A percentile compares a stretch with the other conserved stretches of the same genome.
Conservation (phyloP, 1,140 invertebrate genomes). For the Alviniconcha marisindica region DNA sequence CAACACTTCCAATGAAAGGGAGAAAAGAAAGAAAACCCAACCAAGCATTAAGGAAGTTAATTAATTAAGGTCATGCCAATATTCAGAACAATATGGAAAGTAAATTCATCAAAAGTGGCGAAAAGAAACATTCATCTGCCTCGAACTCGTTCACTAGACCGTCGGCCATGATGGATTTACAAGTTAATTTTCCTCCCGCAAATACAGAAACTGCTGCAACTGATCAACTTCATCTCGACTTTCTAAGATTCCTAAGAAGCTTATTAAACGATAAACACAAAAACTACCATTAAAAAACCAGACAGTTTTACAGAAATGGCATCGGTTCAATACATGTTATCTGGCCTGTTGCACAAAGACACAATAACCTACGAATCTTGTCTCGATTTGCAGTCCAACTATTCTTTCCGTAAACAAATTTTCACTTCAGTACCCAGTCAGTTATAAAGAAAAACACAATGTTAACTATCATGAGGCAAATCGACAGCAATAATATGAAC, state of each 20-base stretch:
- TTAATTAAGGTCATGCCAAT: no score
- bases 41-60: no score
- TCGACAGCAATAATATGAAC: background rate
- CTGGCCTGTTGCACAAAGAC: no score
- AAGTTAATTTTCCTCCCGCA: background rate
- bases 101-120: background rate
- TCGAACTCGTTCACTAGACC: background rate
- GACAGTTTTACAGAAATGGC: background rate
- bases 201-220: no score
- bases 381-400: no score
- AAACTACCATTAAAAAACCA: background rate
- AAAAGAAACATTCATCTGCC: background rate
- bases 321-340: background rate
- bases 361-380: no score
- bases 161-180: slow-evolving; percentile 34
- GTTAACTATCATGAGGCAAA: background rate
- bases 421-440: background rate
- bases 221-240: no score
- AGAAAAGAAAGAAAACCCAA: no score
- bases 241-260: background rate
- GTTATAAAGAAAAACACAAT: background rate
- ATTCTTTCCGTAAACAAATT: background rate
- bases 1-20: no score
- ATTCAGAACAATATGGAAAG: background rate
- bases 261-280: background rate